Evolutionary conservation across 2,797 vertebrate species (phyloP).

Genomic region (Spinus olivaceus): DNA sequence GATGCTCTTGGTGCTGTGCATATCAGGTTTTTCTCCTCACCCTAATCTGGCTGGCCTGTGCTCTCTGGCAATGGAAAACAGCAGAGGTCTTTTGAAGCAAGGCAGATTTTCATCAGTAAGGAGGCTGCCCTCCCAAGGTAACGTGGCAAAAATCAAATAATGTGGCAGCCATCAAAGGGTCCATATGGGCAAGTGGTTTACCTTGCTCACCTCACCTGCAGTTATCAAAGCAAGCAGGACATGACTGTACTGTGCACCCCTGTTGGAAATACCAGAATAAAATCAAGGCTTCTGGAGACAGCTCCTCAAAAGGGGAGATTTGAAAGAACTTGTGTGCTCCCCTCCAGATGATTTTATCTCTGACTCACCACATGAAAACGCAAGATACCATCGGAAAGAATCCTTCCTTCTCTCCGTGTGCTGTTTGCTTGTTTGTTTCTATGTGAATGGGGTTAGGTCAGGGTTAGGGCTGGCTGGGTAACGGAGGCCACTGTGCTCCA

Average conservation of each 20-base stretch:
- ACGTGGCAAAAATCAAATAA: background rate
- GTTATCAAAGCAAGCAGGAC: background rate
- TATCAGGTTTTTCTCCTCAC: background rate
- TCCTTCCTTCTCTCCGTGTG: background rate
- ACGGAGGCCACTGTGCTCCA: background rate
- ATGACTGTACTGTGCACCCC: background rate
- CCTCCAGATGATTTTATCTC: slow-evolving; percentile 36
- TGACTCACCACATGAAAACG: slow-evolving; percentile 38
- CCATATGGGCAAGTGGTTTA: rapidly evolving
- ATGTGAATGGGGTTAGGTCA: background rate
- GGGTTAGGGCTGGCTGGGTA: background rate
- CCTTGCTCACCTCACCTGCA: background rate
- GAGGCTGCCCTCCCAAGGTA: background rate
- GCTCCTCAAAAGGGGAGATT: background rate
- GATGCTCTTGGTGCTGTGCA: background rate
- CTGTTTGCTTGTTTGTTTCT: slow-evolving; percentile 22
- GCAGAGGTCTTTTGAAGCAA: background rate
- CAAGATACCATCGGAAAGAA: slow-evolving; percentile 33
- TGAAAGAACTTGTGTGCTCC: background rate
- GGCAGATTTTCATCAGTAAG: background rate
- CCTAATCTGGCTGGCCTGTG: background rate
- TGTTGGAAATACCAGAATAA: background rate
- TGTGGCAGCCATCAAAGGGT: background rate
- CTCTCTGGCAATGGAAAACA: background rate
- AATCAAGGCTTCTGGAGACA: background rate